A percentile compares a stretch with the other conserved stretches of the same genome.
These are phyloP conservation scores for Molanna angustata DNA, from an alignment of 2,888 invertebrate species.

Conservation along the genomic window DNA sequence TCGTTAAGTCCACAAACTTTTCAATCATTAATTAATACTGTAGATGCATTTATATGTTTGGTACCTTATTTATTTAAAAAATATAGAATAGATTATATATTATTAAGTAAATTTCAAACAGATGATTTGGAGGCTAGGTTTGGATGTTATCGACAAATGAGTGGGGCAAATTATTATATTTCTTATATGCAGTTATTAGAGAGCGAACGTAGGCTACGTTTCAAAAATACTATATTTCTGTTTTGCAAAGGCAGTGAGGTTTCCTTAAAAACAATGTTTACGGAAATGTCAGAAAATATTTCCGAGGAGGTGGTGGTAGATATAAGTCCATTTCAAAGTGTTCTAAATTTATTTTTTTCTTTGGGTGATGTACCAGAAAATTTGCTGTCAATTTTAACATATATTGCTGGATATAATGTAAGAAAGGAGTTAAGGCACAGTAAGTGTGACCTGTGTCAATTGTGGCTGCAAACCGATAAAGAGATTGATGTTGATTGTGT, in stretches of 20 bases:
- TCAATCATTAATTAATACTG: not conserved
- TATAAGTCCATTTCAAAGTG: not conserved
- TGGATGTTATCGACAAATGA: not conserved
- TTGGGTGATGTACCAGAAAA: conserved; percentile 2
- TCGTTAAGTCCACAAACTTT: not conserved
- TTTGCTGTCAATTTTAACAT: conserved; percentile 1
- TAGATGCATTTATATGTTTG: not conserved
- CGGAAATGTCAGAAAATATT: not conserved
- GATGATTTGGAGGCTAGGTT: not conserved
- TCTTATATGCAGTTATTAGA: not conserved
- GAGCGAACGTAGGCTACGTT: not conserved
- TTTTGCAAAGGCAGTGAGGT: not conserved
- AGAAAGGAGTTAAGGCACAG: not conserved
- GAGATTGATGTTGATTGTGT: not conserved
- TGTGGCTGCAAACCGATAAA: not conserved
- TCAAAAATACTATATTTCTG: not conserved
- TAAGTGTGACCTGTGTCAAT: not conserved
- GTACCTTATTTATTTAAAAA: conserved; percentile 1
- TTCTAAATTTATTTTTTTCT: not conserved
- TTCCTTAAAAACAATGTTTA: not conserved
- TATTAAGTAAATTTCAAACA: conserved; percentile 1
- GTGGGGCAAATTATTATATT: conserved; percentile 4
- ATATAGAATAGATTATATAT: not conserved
- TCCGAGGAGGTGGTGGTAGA: not conserved
- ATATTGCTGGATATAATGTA: conserved; percentile 2